These are phyloP conservation scores for Chelmon rostratus DNA, from an alignment of 2,797 vertebrate genomes.

Conservation along the genomic window DNA sequence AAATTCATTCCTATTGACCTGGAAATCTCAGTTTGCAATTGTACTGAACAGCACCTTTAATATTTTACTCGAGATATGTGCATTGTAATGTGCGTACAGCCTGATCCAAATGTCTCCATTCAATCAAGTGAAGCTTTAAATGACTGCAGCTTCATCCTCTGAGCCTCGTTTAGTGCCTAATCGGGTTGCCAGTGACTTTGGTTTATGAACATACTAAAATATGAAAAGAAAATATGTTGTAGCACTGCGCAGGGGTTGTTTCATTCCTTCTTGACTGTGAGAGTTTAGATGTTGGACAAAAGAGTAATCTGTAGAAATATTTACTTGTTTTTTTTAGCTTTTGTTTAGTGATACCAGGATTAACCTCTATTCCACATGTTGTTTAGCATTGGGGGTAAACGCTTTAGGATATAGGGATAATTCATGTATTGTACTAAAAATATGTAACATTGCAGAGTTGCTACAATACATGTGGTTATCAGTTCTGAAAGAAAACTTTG, in stretches of 20 bases:
- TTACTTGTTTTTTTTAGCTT: not conserved
- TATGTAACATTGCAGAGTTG: not conserved
- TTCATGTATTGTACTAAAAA: not conserved
- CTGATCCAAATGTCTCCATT: not conserved
- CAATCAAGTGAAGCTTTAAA: constrained; percentile 5
- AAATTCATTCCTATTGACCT: not conserved
- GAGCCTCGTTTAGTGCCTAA: constrained; percentile 48
- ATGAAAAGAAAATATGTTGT: not conserved
- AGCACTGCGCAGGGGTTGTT: not conserved
- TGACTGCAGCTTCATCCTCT: not conserved
- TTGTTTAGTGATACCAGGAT: constrained; percentile 1
- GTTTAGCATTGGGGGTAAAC: not conserved
- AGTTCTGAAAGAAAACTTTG: constrained; percentile 12
- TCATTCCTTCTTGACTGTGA: not conserved
- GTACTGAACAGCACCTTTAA: not conserved
- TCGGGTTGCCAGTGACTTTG: not conserved
- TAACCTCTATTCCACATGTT: not conserved
- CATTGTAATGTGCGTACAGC: not conserved
- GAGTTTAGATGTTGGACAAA: not conserved
- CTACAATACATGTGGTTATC: not conserved
- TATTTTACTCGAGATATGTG: not conserved
- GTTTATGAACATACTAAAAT: not conserved
- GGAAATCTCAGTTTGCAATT: not conserved
- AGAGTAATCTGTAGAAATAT: not conserved
- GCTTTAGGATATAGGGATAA: not conserved